phyloP scores from a whole-genome alignment of 2,797 vertebrate genomes.

The Sylvia borin region DNA sequence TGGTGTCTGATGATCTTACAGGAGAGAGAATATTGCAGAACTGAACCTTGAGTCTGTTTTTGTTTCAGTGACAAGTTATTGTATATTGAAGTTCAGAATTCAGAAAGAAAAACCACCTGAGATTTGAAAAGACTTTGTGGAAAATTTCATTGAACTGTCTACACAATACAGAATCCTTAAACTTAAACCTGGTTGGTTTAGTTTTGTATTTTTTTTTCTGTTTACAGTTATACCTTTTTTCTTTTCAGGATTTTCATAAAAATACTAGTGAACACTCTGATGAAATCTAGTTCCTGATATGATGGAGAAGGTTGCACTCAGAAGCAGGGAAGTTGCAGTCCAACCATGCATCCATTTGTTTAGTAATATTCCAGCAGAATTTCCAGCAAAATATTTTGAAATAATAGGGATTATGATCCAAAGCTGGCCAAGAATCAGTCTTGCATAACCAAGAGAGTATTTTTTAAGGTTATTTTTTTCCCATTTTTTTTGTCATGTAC shows the following conservation, averaged over 20 bases:
- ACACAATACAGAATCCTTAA: not conserved
- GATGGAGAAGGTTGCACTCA: not conserved
- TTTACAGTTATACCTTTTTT: not conserved
- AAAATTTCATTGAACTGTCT: not conserved
- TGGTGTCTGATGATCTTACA: not conserved
- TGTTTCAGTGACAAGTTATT: not conserved
- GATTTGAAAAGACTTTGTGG: not conserved
- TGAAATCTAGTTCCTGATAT: not conserved
- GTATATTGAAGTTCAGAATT: not conserved
- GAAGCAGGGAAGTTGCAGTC: not conserved
- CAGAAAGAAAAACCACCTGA: not conserved
- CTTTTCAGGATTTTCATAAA: not conserved
- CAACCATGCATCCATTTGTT: not conserved
- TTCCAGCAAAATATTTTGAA: conserved; percentile 42
- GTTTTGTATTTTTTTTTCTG: not conserved
- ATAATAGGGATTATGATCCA: conserved; percentile 17
- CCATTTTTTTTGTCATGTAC: not conserved
- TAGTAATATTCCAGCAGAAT: not conserved
- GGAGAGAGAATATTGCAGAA: not conserved
- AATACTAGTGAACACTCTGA: not conserved
- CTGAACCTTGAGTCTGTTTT: not conserved
- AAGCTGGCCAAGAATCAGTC: not conserved
- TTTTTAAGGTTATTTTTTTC: not conserved
- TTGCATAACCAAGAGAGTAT: not conserved
- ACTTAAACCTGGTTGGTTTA: not conserved